Percentiles rank a stretch among this genome's conserved stretches.
These are phyloP conservation scores for Epinotia brunnichana DNA, from an alignment of 2,888 invertebrate genomes.

Conservation along the genomic window DNA sequence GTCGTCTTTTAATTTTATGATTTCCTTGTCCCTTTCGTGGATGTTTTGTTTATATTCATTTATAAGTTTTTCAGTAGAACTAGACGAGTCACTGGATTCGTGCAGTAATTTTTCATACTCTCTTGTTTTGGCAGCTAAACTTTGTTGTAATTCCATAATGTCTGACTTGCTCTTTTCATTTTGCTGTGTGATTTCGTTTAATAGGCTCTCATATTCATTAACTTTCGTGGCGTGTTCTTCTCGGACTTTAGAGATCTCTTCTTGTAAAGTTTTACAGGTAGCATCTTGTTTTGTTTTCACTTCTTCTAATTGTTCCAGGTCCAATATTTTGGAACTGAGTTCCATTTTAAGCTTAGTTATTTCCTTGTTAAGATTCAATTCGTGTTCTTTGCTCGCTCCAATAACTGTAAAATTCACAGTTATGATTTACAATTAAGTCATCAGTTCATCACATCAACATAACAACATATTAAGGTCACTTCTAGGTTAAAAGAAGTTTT, in stretches of 20 bases:
- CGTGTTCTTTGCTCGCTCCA: conserved; percentile 77
- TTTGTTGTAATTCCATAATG: conserved; percentile 72
- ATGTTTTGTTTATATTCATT: conserved; percentile 79
- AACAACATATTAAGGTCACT: not conserved
- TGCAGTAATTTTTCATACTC: conserved; percentile 71
- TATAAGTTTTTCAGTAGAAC: conserved; percentile 72
- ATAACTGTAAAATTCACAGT: conserved; percentile 63
- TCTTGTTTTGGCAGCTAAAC: conserved; percentile 69
- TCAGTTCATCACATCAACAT: no score
- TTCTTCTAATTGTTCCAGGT: conserved; percentile 80
- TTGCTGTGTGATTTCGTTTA: conserved; percentile 73
- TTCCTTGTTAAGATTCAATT: conserved; percentile 79
- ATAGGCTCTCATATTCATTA: conserved; percentile 76
- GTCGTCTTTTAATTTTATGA: conserved; percentile 79
- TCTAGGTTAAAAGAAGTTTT: not conserved
- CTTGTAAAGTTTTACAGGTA: conserved; percentile 67
- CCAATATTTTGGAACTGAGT: conserved; percentile 82
- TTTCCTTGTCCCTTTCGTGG: conserved; percentile 82
- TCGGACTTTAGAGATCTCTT: conserved; percentile 70
- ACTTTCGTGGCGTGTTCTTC: conserved; percentile 72
- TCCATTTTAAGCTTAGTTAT: conserved; percentile 82
- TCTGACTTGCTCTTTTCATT: conserved; percentile 74
- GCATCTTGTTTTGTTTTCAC: conserved; percentile 71
- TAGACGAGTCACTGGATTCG: conserved; percentile 68
- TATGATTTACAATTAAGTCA: conserved; percentile 5